These are phyloP conservation scores for Burhinus oedicnemus DNA, from an alignment of 2,113 vertebrate genomes.

Conservation along the genomic window DNA sequence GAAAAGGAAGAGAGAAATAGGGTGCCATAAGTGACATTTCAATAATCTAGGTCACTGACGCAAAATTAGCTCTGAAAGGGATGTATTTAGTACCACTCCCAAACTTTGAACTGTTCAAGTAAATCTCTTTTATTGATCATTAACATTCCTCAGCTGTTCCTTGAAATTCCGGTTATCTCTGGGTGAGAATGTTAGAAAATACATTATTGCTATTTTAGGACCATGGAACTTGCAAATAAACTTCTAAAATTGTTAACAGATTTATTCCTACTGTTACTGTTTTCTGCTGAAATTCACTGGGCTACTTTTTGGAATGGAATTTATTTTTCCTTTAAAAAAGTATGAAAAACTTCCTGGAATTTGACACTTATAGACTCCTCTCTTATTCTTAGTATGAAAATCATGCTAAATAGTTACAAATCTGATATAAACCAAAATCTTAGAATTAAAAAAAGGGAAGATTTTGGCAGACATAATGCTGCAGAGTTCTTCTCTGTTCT, in stretches of 20 bases:
- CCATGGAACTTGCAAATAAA: neutral
- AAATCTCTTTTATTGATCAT: slow-evolving; percentile 45
- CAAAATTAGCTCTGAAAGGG: neutral
- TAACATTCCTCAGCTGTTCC: slow-evolving; percentile 53
- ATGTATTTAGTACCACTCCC: neutral
- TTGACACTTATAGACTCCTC: neutral
- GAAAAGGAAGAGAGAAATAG: neutral
- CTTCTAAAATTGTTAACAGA: neutral
- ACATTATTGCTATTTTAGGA: slow-evolving; percentile 1
- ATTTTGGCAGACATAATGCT: neutral
- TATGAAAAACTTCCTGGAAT: neutral
- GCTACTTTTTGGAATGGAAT: neutral
- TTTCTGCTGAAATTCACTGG: neutral
- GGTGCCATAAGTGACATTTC: neutral
- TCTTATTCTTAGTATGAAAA: neutral
- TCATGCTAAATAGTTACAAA: neutral
- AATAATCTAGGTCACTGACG: neutral
- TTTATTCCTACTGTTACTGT: neutral
- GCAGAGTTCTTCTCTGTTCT: neutral
- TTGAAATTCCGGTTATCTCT: slow-evolving; percentile 56
- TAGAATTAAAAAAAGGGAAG: neutral
- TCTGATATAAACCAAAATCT: neutral
- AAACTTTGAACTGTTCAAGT: slow-evolving; percentile 31
- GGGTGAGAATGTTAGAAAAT: neutral
- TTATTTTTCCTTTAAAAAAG: neutral